Evolutionary conservation across 2,797 vertebrate species (phyloP), one percentile per base, ranked within the genome.

Genomic region (Poeciliopsis infans): DNA sequence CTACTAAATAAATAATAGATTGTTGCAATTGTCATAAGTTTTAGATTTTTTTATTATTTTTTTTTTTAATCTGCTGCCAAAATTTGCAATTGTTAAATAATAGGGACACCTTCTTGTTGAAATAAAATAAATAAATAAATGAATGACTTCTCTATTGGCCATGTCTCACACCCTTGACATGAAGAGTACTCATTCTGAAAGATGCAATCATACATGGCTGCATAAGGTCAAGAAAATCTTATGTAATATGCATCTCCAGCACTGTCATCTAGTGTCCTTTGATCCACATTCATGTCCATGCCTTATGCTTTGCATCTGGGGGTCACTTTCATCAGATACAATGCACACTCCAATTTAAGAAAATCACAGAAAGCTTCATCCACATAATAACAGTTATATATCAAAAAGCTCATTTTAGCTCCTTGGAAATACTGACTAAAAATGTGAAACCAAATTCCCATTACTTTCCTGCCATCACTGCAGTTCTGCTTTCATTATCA

Each of bases 191-290:
- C 64, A 43, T 72, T 86, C 75, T 83, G 76, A 87, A 87, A 76
- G 87, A 79, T 69, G 20, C 74, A 88, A 68, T 69, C 80, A 82
- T 72, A 81, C 77, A 69, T 74, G 68, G 55, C 78, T 84, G 72
- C 76, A 81, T 87, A 89, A 90, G 89, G 90, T 84, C 81, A 85
- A 83, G 61, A 83, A 81, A 86, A 89, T 85, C 79, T 88, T 84
- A 69, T 79, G 77, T 89, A 87, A 86, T 70, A 81, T 83, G 85
- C 85, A 85, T 85, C 76, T 75, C 78, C 79, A 83, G 55, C 47
- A 74, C 79, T 68, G 75, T 76, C 75, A 25, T 84, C 83, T 75
- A 74, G 87, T 88, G 74, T 77, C 76, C 75, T 86, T 76, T 85
- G 83, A 88, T 85, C 82, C 76, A 76, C 25, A 20, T 78, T 87